Conservation (phyloP, 2,113 vertebrate genomes). For the Gallinago media region DNA sequence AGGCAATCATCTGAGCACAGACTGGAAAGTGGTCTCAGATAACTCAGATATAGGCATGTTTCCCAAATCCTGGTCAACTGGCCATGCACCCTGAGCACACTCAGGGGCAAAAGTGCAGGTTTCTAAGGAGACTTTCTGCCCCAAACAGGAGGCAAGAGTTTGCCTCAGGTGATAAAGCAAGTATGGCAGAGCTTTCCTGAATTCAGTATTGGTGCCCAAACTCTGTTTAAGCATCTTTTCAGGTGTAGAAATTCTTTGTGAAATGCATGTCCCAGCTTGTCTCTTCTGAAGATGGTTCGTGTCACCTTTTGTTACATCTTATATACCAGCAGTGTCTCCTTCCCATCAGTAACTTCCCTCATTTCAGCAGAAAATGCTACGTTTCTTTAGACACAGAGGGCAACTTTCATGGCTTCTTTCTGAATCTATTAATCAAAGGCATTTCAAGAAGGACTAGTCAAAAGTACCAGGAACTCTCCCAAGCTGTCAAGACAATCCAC, state of each 20-base stretch:
- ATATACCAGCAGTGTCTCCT: not conserved
- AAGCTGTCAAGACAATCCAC: not conserved
- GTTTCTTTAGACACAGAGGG: not conserved
- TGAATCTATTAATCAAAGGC: not conserved
- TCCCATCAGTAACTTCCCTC: not conserved
- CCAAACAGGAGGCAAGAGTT: not conserved
- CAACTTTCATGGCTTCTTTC: not conserved
- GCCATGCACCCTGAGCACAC: not conserved
- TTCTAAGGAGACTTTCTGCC: not conserved
- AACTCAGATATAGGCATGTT: not conserved
- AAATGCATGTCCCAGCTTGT: not conserved
- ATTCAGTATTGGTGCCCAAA: not conserved
- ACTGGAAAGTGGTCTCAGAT: not conserved
- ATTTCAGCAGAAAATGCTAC: not conserved
- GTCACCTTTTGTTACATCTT: not conserved
- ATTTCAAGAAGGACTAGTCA: not conserved
- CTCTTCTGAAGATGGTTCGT: not conserved
- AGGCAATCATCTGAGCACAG: not conserved
- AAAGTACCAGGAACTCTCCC: not conserved
- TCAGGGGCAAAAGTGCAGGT: fast-evolving
- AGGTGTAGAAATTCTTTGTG: not conserved
- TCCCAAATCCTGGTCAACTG: not conserved
- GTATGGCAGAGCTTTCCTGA: not conserved
- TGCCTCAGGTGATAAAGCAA: not conserved
- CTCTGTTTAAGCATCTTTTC: not conserved